phyloP scores from a whole-genome alignment of 1,140 invertebrate species.

The Sipha flava region DNA sequence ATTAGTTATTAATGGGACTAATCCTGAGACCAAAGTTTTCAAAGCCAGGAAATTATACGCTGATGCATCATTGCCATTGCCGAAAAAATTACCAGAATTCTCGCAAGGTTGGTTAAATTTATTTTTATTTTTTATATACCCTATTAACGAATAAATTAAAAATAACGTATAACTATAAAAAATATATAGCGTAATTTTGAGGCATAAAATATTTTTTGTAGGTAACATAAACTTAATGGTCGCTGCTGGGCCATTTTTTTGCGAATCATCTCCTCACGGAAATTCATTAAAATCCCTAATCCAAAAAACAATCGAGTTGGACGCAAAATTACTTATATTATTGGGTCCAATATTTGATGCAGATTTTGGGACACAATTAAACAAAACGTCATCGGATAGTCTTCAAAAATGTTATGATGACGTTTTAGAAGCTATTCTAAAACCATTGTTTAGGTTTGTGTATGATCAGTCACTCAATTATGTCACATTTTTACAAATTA shows the following conservation, averaged over 20 bases:
- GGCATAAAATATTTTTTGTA: not conserved
- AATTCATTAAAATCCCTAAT: not conserved
- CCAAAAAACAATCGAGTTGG: not conserved
- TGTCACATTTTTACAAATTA: no score
- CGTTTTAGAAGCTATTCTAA: not conserved
- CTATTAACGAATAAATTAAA: not conserved
- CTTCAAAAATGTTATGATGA: constrained; percentile 14
- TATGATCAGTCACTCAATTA: not conserved
- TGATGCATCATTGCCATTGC: not conserved
- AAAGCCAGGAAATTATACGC: not conserved
- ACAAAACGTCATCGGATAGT: not conserved
- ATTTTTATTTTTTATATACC: not conserved
- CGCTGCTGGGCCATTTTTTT: constrained; percentile 5
- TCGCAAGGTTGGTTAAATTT: not conserved
- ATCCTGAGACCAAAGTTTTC: not conserved
- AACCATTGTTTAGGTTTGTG: constrained; percentile 1
- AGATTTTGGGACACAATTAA: not conserved
- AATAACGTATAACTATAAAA: no score
- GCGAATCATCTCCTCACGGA: not conserved
- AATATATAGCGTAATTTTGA: not conserved
- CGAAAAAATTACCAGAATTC: not conserved
- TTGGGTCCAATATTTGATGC: not conserved
- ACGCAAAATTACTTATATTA: not conserved
- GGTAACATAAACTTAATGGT: not conserved
- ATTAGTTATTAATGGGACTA: not conserved